Base-by-base conservation (phyloP, 2,113 vertebrate species). In the Mastomys coucha region DNA sequence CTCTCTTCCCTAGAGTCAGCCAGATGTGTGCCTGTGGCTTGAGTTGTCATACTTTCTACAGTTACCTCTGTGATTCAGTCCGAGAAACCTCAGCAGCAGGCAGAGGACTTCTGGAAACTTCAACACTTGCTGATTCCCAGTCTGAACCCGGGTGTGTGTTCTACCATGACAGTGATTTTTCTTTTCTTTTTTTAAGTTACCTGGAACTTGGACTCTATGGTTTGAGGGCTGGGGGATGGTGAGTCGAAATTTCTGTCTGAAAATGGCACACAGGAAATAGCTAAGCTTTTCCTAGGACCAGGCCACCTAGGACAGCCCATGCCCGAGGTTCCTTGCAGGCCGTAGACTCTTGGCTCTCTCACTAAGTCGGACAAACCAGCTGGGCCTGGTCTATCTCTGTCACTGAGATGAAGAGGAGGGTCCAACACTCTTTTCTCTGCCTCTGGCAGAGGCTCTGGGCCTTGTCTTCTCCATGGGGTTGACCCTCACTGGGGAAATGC, bases 1-100 rank as follows among this genome's bases (percentile, higher is more conserved):
- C 26, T 39, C 82, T 31, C 24, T 78, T 49, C 56, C 33, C 91
- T 78, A 26, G 96, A 92, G 53, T n/a, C 88, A 88, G 93, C 70
- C 94, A 94, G 51, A 12, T 39, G 26, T 89, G 9, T 3, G 17
- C 87, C 33, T 73, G 93, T 70, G 82, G 51, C 88, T 51, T 12
- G n/a, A 81, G 51, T 51, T 78, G 67, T 69, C 77, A 58, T 65
- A 26, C 94, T n/a, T 89, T 69, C 89, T 53, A 39, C 56, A 56
- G 86, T 0, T 0, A 89, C 92, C 97, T 98, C 90, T 58, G 60
- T 63, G 95, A 97, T 97, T 97, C 95, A 97, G 93, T 95, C 91
- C 81, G 97, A 96, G 97, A 98, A 97, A 97, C 73, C 5, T 91
- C 78, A 94, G 95, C 26, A 20, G 26, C 49, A 22, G 72, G 33